phyloP scores from a whole-genome alignment of 2,888 invertebrate species.

The Lycophotia porphyrea region DNA sequence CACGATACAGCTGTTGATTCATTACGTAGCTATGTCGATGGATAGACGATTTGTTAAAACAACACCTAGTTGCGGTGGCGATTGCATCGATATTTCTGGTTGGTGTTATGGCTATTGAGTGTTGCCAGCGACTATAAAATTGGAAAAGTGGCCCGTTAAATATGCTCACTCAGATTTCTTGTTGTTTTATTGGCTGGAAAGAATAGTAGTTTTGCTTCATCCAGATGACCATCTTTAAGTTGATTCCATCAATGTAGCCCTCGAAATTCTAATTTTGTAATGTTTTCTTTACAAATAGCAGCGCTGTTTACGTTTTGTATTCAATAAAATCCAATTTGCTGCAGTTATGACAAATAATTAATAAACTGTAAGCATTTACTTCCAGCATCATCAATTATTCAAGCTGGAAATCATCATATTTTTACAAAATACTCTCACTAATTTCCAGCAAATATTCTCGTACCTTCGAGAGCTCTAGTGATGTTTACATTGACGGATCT shows the following conservation, averaged over 20 bases:
- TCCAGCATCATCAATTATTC: not conserved
- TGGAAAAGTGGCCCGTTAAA: conserved; percentile 5
- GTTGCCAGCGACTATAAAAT: conserved; percentile 32
- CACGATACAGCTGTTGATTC: conserved; percentile 11
- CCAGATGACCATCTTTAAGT: not conserved
- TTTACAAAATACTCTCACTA: not conserved
- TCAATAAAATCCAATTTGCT: not conserved
- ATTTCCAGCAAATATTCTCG: not conserved
- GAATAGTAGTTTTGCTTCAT: not conserved
- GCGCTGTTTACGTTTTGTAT: not conserved
- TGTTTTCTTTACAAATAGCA: not conserved
- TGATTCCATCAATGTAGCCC: not conserved
- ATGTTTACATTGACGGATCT: not conserved
- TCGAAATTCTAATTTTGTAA: not conserved
- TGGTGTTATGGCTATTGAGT: conserved; percentile 20
- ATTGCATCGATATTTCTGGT: conserved; percentile 25
- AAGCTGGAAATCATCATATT: not conserved
- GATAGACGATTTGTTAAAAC: conserved; percentile 30
- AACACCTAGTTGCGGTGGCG: conserved; percentile 16
- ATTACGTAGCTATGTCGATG: conserved; percentile 18
- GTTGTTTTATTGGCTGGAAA: not conserved
- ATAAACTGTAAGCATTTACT: not conserved
- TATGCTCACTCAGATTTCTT: conserved; percentile 1
- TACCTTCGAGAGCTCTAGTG: not conserved
- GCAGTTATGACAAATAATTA: not conserved